Evolutionary conservation across 2,888 invertebrate genomes (phyloP), one percentile per base, ranked within the genome.

Genomic region (Apamea epomidion): DNA sequence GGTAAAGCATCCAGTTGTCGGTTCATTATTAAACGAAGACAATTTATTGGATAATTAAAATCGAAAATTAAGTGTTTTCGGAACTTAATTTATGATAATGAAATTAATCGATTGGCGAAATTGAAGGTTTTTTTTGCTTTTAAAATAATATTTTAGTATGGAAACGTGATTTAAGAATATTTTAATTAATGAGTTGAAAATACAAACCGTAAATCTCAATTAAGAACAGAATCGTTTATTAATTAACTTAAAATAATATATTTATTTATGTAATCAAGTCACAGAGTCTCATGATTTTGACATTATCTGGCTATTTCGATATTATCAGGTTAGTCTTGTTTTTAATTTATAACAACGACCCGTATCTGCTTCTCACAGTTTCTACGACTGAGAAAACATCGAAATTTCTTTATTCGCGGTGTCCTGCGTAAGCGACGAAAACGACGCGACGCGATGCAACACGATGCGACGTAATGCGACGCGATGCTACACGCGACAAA

Each of bases 81-180:
- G 18, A 76, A 78, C 68, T 67, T 77, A 82, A 88, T 89, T 90
- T 90, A 90, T 90, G 89, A 68, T 90, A 78, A 90, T 87, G 64
- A 85, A 78, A 74, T 81, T 83, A 82, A 81, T 68, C 69, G 65
- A 80, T 70, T 54, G 64, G 67, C 8, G 77, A 68, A 70, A 65
- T 62, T 65, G 45, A 82, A 73, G 68, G 60, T 64, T 60, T 70
- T n/a, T 48, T 58, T 58, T 58, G 25, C 7, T 64, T 69, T 37
- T 16, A 16, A 14, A 64, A 64, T 64, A 68, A 64, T 65, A 32
- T 54, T 68, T 54, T 48, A 2, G 4, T n/a, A 60, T 65, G 42
- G 21, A 68, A 74, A 58, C 68, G 68, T 72, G 37, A 75, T 68
- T 62, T 58, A 72, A 73, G 45, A 83, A 32, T 32, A n/a, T 42